These are phyloP conservation scores for Noctilio leporinus DNA, from an alignment of 2,113 vertebrate species.

Conservation along the genomic window DNA sequence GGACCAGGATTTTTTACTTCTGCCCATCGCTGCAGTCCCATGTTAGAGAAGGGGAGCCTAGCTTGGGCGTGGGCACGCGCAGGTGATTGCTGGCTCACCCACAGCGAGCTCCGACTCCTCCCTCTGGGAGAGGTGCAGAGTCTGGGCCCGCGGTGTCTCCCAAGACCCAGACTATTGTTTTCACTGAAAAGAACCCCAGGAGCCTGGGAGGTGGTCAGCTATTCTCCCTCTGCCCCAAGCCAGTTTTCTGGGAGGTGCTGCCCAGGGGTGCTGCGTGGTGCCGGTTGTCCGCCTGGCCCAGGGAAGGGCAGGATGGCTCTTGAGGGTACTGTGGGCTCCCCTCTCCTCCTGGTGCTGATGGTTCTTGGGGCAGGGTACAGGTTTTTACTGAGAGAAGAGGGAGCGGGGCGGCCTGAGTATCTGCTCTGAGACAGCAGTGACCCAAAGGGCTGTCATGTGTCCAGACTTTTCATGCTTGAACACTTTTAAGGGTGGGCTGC, in stretches of 20 bases:
- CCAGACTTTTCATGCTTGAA: not conserved
- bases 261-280: not conserved
- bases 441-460: not conserved
- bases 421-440: not conserved
- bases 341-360: not conserved
- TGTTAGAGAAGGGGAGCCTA: not conserved
- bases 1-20: not conserved
- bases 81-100: no score
- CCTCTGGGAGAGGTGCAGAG: not conserved
- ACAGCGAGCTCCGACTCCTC: not conserved
- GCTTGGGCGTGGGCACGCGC: not conserved
- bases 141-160: not conserved
- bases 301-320: not conserved
- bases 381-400: not conserved
- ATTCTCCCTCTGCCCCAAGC: not conserved
- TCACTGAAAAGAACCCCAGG: not conserved
- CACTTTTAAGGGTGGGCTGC: not conserved
- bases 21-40: not conserved
- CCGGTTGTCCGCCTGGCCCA: not conserved
- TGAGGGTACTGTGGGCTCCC: not conserved
- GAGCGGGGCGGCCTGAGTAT: not conserved
- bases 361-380: not conserved
- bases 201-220: not conserved
- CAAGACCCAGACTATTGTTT: not conserved
- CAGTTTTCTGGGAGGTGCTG: not conserved